Evolutionary conservation across 2,888 invertebrate species (phyloP), one percentile per base, ranked within the genome.

Genomic region (Melinaea menophilus): DNA sequence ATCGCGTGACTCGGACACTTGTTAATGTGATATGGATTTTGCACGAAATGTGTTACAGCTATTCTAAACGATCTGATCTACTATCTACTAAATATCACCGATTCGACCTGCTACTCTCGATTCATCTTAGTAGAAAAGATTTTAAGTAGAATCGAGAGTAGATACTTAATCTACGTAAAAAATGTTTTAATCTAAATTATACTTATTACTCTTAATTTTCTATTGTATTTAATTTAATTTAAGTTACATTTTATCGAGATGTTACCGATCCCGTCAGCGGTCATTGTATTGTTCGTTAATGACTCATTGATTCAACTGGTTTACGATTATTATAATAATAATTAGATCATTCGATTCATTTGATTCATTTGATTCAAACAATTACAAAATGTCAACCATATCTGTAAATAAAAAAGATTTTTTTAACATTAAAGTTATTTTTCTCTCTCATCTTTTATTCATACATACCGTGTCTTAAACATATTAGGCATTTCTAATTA

Each of bases 401-500:
- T n/a, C n/a, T n/a, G n/a, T n/a, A n/a, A n/a, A n/a, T n/a, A n/a
- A n/a, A 2, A 2, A 1, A 37, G 4, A 5, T 37, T 2, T 37
- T 37, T 37, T 37, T 37, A 37, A 37, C 37, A 2, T 37, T 37
- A 3, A 37, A 37, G 7, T 37, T 37, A 37, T 41, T 41, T 71
- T 67, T 56, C 65, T 70, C 57, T 63, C 69, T 74, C 66, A 71
- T 72, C 63, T 69, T 69, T 73, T 68, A 70, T 69, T 69, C 65
- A 66, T 64, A 62, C 66, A 66, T 68, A 66, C 60, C 64, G 61
- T 63, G 61, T 65, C 63, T 69, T 55, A 61, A 59, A 59, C 64
- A 69, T 68, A 67, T 80, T 81, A 78, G 77, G 79, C 78, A 82
- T 86, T 84, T 81, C 76, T 86, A 85, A 88, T 86, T 85, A 83